A percentile compares a stretch with the other conserved stretches of the same genome.
Evolutionary conservation across 2,113 vertebrate species (phyloP).

Genomic region (Pachycephala philippinensis): DNA sequence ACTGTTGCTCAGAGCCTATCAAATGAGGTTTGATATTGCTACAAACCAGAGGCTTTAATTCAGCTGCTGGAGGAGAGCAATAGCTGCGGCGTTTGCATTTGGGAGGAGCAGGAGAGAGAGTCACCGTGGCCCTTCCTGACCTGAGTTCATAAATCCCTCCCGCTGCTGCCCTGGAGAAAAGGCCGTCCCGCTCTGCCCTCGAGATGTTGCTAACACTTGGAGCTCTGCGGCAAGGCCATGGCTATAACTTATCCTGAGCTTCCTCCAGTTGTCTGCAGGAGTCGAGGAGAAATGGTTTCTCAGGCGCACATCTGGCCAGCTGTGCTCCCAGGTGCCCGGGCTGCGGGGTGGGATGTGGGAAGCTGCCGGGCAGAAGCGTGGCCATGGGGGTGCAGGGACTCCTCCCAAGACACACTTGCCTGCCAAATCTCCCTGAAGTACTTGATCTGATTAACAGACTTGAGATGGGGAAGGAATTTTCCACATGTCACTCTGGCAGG

Average conservation of each 20-base stretch:
- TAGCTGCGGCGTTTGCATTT: not conserved
- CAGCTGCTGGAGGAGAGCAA: slow-evolving; percentile 19
- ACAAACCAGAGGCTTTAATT: slow-evolving; percentile 19
- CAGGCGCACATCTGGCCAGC: not conserved
- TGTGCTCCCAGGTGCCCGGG: not conserved
- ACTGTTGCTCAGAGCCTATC: slow-evolving; percentile 22
- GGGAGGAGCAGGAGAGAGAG: slow-evolving; percentile 13
- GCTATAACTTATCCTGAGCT: not conserved
- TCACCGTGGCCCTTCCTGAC: not conserved
- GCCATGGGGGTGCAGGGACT: rapidly evolving
- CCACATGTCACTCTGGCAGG: not conserved
- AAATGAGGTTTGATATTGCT: not conserved
- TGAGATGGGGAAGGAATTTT: slow-evolving; percentile 5
- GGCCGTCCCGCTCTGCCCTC: not conserved
- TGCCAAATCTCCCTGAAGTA: not conserved
- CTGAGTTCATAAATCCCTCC: not conserved
- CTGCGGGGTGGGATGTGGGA: rapidly evolving
- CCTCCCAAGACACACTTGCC: rapidly evolving
- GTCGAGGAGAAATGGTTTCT: rapidly evolving
- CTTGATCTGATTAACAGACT: not conserved
- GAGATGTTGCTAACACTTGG: not conserved
- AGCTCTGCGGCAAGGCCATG: not conserved
- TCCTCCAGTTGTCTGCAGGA: not conserved
- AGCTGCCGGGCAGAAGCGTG: rapidly evolving
- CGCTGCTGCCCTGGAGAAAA: not conserved